Evolutionary conservation across 2,797 vertebrate species (phyloP), one percentile per base, ranked within the genome.

Genomic region (Xerus rutilus): DNA sequence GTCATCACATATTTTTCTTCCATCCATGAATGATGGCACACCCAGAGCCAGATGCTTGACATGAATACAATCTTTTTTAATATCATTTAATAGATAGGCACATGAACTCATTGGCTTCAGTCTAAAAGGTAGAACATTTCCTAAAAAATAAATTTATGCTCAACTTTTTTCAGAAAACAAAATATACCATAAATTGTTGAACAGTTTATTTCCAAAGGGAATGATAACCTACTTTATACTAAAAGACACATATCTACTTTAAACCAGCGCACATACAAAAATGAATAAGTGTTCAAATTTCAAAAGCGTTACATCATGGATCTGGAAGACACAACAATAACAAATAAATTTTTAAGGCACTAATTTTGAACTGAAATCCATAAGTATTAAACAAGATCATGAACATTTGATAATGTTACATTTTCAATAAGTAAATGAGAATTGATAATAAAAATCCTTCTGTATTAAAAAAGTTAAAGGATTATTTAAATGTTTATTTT

Each of bases 11-110:
- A 95, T 89, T 97, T 93, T 97, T 95, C 92, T 95, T 98, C 97
- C 96, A 96, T 83, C 96, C 96, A 95, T 96, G 96, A 98, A 81
- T 86, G 95, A 98, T 65, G 96, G 95, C 97, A 97, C 88, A 94
- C 86, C 77, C 62, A 3, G 64, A 91, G 91, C 96, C 96, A 96
- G 91, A 94, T 3, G 0, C 95, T 92, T 96, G 85, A 93, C 87
- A 95, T 57, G 83, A 96, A 92, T 82, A 95, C 93, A 86, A 64
- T 86, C 76, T 89, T 49, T 77, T 69, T 47, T 77, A 62, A 82
- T 13, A 52, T 77, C 25, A 73, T 81, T 89, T 62, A 69, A 62
- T 79, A 92, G 62, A 87, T 45, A 96, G 88, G 95, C 74, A 92
- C 64, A 84, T 81, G 79, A 93, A 62, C 62, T 49, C 43, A 43